phyloP scores from a whole-genome alignment of 2,113 vertebrate species.

The Gallinago undulata region DNA sequence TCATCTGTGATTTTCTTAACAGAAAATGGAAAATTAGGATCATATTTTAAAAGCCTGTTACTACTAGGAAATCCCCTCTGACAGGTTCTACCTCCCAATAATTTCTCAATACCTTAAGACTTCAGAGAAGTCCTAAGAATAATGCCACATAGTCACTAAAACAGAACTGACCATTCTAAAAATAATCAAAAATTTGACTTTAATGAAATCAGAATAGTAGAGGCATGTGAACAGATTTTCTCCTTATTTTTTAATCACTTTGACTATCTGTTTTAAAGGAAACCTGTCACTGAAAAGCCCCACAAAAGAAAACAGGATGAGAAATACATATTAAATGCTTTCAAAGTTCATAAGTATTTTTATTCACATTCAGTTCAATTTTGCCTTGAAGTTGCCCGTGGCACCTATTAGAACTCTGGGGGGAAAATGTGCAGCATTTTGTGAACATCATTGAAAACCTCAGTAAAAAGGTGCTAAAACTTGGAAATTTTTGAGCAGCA shows the following conservation, averaged over 20 bases:
- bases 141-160: background rate
- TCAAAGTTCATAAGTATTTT: background rate
- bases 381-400: background rate
- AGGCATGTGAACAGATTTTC: background rate
- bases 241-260: background rate
- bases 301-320: background rate
- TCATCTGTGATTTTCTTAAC: background rate
- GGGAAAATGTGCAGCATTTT: background rate
- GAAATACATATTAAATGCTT: background rate
- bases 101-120: background rate
- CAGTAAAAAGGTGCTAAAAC: background rate
- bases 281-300: background rate
- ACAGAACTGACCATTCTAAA: background rate
- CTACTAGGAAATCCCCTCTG: background rate
- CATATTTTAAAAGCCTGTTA: background rate
- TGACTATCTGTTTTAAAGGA: background rate
- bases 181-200: background rate
- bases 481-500: background rate
- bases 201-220: background rate
- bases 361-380: background rate
- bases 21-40: constrained; percentile 15
- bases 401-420: background rate
- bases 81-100: background rate
- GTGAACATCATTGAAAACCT: background rate
- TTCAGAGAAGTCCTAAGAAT: background rate